Evolutionary conservation across 2,888 invertebrate species (phyloP).

Genomic region (Poecilobothrus nobilitatus): DNA sequence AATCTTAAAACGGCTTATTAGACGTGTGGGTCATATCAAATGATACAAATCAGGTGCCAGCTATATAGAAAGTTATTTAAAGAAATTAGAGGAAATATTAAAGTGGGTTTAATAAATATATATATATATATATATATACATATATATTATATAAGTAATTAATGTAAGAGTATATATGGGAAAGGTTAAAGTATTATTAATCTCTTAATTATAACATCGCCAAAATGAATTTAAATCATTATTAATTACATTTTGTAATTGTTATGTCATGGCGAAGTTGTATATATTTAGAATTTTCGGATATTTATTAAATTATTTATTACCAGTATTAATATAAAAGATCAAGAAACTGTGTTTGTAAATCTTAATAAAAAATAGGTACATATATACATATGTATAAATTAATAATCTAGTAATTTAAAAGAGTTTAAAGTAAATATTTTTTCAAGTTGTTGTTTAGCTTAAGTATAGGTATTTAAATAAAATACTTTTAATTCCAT

Average conservation of each 20-base stretch:
- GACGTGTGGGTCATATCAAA: constrained; percentile 6
- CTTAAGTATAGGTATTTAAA: too few species aligned
- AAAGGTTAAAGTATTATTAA: background rate
- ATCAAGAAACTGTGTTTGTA: too few species aligned
- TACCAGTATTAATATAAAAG: too few species aligned
- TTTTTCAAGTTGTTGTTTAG: too few species aligned
- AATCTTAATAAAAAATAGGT: too few species aligned
- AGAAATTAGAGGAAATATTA: background rate
- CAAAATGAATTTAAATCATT: background rate
- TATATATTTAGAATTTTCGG: background rate
- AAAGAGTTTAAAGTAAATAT: too few species aligned
- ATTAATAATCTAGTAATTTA: too few species aligned
- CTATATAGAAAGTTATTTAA: background rate
- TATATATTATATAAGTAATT: background rate
- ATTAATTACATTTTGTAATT: background rate
- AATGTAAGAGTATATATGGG: background rate
- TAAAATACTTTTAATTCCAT: too few species aligned
- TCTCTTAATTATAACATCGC: background rate
- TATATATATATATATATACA: too few species aligned
- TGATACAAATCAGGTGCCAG: background rate
- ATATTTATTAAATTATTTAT: background rate
- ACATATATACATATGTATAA: too few species aligned
- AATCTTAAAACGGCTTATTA: background rate
- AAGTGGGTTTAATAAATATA: background rate
- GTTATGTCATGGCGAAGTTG: background rate